Conservation (phyloP, 2,113 vertebrate species). For the Clarias magur region DNA sequence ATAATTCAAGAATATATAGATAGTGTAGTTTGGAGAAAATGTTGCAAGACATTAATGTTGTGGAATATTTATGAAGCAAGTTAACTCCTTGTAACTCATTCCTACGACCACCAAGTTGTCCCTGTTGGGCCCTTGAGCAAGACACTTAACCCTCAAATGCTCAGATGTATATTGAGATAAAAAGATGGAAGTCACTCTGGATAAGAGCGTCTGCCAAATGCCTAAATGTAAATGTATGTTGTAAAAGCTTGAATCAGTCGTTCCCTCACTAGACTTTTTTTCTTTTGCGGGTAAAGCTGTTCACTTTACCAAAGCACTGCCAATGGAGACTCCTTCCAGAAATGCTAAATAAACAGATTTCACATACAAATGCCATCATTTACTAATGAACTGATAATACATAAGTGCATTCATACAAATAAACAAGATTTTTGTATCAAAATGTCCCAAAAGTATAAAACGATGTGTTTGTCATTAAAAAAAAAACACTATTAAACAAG, state of each 20-base stretch:
- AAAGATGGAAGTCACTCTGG: too few species aligned
- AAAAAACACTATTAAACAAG: not conserved
- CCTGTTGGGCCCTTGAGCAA: too few species aligned
- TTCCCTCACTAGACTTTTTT: not conserved
- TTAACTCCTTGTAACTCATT: not conserved
- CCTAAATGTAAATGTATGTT: not conserved
- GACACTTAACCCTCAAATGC: too few species aligned
- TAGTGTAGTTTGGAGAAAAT: too few species aligned
- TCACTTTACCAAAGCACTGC: not conserved
- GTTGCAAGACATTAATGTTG: not conserved
- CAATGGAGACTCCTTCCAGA: not conserved
- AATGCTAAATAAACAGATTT: not conserved
- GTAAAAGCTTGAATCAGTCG: not conserved
- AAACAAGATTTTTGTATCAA: not conserved
- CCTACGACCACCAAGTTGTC: too few species aligned
- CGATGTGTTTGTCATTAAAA: not conserved
- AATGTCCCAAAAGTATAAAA: not conserved
- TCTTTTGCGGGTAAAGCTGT: not conserved
- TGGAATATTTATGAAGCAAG: not conserved
- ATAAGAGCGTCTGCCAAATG: too few species aligned
- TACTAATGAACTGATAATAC: not conserved
- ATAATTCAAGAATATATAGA: too few species aligned
- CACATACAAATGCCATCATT: not conserved
- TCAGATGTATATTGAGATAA: too few species aligned
- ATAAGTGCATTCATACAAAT: not conserved